Conservation (phyloP, 2,113 vertebrate genomes). For the Cercopithecus mona region DNA sequence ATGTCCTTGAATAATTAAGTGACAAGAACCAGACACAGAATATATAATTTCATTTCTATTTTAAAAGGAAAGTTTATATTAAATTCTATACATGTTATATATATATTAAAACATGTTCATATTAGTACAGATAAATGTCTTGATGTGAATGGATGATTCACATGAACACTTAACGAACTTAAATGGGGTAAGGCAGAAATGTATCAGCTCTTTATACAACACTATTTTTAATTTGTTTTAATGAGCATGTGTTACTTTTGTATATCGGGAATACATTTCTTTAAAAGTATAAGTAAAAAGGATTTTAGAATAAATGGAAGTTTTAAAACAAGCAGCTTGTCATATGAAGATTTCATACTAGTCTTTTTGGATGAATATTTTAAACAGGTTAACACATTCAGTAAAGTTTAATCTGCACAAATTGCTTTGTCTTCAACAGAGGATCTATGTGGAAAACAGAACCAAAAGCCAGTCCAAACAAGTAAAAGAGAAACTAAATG, state of each 20-base stretch:
- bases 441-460: not conserved
- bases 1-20: not conserved
- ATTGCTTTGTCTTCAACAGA: not conserved
- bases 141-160: not conserved
- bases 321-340: not conserved
- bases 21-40: not conserved
- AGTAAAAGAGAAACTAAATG: not conserved
- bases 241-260: not conserved
- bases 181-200: not conserved
- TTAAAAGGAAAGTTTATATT: not conserved
- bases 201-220: not conserved
- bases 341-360: constrained; percentile 8
- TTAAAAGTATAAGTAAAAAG: not conserved
- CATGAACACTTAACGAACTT: not conserved
- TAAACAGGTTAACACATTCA: constrained; percentile 43
- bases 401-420: not conserved
- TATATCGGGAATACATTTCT: not conserved
- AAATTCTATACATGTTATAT: too few species aligned
- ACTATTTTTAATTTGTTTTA: not conserved
- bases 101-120: not conserved
- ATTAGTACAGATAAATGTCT: not conserved
- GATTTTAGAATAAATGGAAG: not conserved
- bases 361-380: constrained; percentile 13
- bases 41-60: not conserved
- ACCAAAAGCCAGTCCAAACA: not conserved